Percentiles rank a stretch among this genome's conserved stretches.
phyloP scores from a whole-genome alignment of 2,888 invertebrate genomes.

The Smittia sp. region DNA sequence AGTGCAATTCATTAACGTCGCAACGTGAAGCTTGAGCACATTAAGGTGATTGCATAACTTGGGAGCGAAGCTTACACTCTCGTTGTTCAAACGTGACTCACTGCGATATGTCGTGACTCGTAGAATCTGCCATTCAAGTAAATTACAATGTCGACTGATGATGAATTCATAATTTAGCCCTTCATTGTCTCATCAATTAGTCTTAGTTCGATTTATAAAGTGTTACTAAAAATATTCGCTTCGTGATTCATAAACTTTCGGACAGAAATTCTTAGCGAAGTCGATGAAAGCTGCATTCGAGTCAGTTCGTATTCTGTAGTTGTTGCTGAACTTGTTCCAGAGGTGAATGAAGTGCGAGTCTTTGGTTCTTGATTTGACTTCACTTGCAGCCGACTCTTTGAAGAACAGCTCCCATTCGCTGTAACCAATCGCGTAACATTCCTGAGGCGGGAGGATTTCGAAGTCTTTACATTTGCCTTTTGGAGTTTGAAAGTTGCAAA shows the following conservation, averaged over 20 bases:
- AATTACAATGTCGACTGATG: too few relatives aligned
- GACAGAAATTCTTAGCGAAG: background rate
- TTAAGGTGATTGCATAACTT: too few relatives aligned
- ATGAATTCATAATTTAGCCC: too few relatives aligned
- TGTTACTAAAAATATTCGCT: too few relatives aligned
- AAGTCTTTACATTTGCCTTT: conserved; percentile 9
- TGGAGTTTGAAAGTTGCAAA: background rate
- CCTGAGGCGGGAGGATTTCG: background rate
- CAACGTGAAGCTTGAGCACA: too few relatives aligned
- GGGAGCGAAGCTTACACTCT: too few relatives aligned
- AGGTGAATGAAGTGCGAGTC: conserved; percentile 11
- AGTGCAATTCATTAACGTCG: too few relatives aligned
- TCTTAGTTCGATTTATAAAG: too few relatives aligned
- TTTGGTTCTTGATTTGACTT: background rate
- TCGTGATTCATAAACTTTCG: background rate
- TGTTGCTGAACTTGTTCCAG: conserved; percentile 20
- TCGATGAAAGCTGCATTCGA: background rate
- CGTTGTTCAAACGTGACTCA: too few relatives aligned
- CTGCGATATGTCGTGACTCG: too few relatives aligned
- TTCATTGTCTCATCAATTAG: too few relatives aligned
- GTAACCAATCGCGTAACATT: conserved; percentile 12
- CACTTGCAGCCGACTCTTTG: background rate
- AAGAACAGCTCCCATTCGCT: background rate
- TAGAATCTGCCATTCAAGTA: too few relatives aligned
- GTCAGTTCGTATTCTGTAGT: background rate